These are phyloP conservation scores for Polypterus senegalus DNA, from an alignment of 2,113 vertebrate species.

Conservation along the genomic window DNA sequence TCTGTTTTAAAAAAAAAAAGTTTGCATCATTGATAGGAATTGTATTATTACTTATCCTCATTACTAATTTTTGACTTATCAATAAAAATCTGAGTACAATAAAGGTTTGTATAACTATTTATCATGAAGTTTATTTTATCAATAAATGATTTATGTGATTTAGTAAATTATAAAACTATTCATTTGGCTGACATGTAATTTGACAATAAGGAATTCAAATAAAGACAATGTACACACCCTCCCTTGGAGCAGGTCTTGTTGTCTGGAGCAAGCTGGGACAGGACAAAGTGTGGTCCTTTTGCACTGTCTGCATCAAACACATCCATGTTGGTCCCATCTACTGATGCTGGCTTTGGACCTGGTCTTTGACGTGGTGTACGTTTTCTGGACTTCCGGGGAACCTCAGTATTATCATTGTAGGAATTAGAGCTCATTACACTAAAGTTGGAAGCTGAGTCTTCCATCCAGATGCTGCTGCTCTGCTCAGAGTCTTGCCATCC, in stretches of 20 bases:
- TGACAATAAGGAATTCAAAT: no score
- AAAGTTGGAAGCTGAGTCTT: constrained; percentile 95
- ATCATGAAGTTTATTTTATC: no score
- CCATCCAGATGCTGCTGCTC: constrained; percentile 96
- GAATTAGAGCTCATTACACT: constrained; percentile 87
- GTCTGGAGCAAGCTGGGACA: constrained; percentile 90
- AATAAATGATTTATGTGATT: no score
- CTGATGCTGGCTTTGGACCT: constrained; percentile 69
- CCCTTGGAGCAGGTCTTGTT: constrained; percentile 83
- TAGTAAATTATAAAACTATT: no score
- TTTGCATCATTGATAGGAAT: no score
- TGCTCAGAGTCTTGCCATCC: constrained; percentile 80
- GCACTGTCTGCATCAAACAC: constrained; percentile 98
- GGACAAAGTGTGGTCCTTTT: constrained; percentile 97
- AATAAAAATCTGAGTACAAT: no score
- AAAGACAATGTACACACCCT: constrained; percentile 44
- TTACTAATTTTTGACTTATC: no score
- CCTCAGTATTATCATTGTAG: constrained; percentile 97
- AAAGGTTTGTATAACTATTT: no score
- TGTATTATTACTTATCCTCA: no score
- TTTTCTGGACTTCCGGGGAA: constrained; percentile 95
- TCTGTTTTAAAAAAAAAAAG: no score
- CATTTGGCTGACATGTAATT: no score
- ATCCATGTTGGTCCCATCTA: constrained; percentile 82
- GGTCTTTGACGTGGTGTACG: constrained; percentile 92